Evolutionary conservation across 2,113 vertebrate genomes (phyloP), one percentile per base, ranked within the genome.

Genomic region (Notothenia rossii): DNA sequence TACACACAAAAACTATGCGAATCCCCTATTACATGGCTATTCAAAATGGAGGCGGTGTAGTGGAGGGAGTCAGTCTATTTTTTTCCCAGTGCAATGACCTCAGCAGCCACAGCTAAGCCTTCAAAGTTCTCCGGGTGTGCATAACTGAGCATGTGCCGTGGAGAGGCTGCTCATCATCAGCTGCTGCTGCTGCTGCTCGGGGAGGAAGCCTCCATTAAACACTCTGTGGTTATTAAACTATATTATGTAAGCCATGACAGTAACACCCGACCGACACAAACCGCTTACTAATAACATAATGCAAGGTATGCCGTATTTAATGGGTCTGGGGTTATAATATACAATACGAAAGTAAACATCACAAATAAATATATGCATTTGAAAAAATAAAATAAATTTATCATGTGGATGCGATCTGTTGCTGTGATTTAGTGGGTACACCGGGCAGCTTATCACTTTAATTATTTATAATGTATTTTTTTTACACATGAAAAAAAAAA

Each of bases 11-110:
- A 95, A 96, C 94, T 89, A 88, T 86, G 94, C 94, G 90, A 90
- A 88, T 94, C 91, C 95, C 93, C 95, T 93, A 94, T 96, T 96
- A 96, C 96, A 93, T 93, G 94, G 92, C 95, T 95, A 91, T 96
- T 97, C 98, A 99, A 99, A 98, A 99, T 99, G 98, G 98, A 98
- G 98, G 97, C 97, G 96, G 95, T 84, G 88, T 96, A 96, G 96
- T 61, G 88, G 95, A 97, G 96, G 92, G 96, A 86, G 96, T 94
- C 93, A 94, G 95, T 95, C 91, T 83, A 13, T 75, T 74, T 86
- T 77, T 43, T 85, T 68, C 25, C 71, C 78, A 79, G 89, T 74
- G 97, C 97, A 95, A 87, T 99, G 98, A 99, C 98, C 97, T 98
- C 97, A 98, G 97, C 96, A 97, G 96, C 96, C 96, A 95, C 95